These are phyloP conservation scores for Alauda arvensis DNA, from an alignment of 2,797 vertebrate genomes.

Conservation along the genomic window DNA sequence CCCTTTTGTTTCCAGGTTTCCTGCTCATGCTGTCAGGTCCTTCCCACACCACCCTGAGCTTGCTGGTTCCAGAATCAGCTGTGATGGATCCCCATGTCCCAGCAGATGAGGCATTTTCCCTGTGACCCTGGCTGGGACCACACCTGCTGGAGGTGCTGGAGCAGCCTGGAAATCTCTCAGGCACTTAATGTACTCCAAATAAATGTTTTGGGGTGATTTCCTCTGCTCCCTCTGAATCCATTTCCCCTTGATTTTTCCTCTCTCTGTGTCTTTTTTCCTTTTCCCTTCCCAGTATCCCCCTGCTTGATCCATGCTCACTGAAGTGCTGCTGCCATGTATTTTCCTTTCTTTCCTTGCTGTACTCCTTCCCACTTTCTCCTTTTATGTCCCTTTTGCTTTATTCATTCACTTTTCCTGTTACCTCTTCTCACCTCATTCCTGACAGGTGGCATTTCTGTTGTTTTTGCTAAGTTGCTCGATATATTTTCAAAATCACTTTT, in stretches of 20 bases:
- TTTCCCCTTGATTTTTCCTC: neutral
- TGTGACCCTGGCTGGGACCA: neutral
- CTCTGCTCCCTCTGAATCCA: neutral
- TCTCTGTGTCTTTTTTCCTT: neutral
- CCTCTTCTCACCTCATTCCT: neutral
- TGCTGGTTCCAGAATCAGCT: neutral
- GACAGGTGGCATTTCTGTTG: neutral
- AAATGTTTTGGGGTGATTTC: neutral
- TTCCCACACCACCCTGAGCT: neutral
- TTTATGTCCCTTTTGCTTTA: neutral
- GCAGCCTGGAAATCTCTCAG: neutral
- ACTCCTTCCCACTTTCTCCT: neutral
- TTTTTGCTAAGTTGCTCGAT: neutral
- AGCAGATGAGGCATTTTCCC: neutral
- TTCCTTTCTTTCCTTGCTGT: neutral
- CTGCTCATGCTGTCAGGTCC: neutral
- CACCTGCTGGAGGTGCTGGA: neutral
- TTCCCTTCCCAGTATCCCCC: neutral
- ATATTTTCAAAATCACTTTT: neutral
- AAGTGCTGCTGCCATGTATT: neutral
- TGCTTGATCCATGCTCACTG: neutral
- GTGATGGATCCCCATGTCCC: neutral
- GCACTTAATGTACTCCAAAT: neutral
- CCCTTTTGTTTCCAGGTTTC: neutral
- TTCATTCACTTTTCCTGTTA: neutral